A percentile compares a stretch with the other conserved stretches of the same genome.
These are phyloP conservation scores for Acheta domesticus DNA, from an alignment of 2,888 invertebrate species.

Conservation along the genomic window DNA sequence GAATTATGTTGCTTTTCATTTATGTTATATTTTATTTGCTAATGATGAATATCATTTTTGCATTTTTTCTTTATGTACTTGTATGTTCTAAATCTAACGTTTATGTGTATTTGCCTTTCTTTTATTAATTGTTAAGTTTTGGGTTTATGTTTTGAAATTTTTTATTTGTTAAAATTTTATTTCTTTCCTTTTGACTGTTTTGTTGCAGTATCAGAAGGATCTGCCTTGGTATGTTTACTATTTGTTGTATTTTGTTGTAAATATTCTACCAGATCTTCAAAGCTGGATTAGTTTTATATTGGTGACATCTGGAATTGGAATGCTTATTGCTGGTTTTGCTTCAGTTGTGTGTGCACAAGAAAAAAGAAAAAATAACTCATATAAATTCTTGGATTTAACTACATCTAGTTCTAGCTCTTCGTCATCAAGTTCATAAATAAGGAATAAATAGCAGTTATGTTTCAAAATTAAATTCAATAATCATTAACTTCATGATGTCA, in stretches of 20 bases:
- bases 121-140: no score
- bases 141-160: no score
- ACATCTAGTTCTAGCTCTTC: not conserved
- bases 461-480: no score
- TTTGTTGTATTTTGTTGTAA: slow-evolving; percentile 53
- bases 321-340: slow-evolving; percentile 23
- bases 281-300: slow-evolving; percentile 26
- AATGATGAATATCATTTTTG: no score
- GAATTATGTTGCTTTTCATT: no score
- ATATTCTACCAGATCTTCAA: slow-evolving; percentile 53
- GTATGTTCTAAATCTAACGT: slow-evolving; percentile 22
- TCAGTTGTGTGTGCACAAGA: slow-evolving; percentile 23
- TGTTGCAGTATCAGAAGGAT: slow-evolving; percentile 57
- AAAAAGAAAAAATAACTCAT: not conserved
- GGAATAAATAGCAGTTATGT: no score
- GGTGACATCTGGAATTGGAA: slow-evolving; percentile 24
- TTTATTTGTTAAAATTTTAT: no score
- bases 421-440: not conserved
- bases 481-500: no score
- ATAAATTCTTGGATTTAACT: not conserved
- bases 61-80: no score
- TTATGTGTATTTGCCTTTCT: no score
- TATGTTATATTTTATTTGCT: no score
- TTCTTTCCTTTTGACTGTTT: slow-evolving; percentile 26
- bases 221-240: slow-evolving; percentile 53